Evolutionary conservation across 2,113 vertebrate species (phyloP), one percentile per base, ranked within the genome.

Genomic region (Aptenodytes patagonicus): DNA sequence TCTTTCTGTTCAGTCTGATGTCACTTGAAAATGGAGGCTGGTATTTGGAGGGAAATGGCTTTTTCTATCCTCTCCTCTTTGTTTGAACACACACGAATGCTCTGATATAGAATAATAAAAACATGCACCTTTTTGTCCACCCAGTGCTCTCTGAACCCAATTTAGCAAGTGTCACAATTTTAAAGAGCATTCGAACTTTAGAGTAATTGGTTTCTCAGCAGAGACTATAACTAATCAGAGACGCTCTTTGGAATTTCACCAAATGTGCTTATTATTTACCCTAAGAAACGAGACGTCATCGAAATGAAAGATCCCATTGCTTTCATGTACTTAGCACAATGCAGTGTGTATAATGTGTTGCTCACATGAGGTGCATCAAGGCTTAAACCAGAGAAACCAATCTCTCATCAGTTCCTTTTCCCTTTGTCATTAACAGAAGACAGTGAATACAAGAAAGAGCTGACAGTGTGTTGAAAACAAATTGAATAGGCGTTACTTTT

Each of bases 181-280:
- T 81, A 87, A 86, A 96, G 65, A 81, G 69, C 68, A n/a, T 52
- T 84, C 15, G 8, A 90, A 89, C 80, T 86, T 21, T 4, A 28
- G 36, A 92, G 69, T 90, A 96, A 96, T 93, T 89, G 79, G n/a
- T 96, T 97, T 97, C 85, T 84, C 84, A 79, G 87, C 79, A 66
- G 70, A 93, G 62, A 54, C 81, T 77, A 17, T 42, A 78, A 32
- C 81, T 91, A 86, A 90, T 65, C 26, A 1, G 72, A 84, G 82
- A 31, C 5, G 9, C 38, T 58, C 36, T 93, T 61, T 52, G 91
- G 71, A 82, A 83, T 92, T 92, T 58, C 83, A 77, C 34, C 55
- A 81, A 76, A 78, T 5, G 7, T 51, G 38, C 40, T 95, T 87
- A 57, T 91, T 95, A 86, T 95, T 97, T 95, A 94, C 88, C 68